Conservation (phyloP, 2,113 vertebrate genomes). For the Notothenia coriiceps region DNA sequence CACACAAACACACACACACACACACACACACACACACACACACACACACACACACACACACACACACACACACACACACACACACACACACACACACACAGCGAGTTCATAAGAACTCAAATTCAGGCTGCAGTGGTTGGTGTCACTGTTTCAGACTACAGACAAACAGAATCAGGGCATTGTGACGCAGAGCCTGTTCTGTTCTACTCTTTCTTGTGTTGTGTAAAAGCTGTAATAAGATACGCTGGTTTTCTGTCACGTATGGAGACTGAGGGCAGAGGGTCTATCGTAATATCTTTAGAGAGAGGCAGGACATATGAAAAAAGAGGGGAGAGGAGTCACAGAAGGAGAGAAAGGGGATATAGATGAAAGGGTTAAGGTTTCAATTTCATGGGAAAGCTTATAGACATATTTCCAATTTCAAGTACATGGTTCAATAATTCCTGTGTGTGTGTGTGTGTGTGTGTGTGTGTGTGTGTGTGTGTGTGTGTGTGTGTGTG, state of each 20-base stretch:
- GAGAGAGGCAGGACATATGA: slow-evolving; percentile 10
- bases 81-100: background rate
- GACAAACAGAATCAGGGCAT: slow-evolving; percentile 9
- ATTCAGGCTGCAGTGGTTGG: background rate
- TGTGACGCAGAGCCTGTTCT: background rate
- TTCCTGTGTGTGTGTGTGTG: background rate
- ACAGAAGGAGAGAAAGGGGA: slow-evolving; percentile 3
- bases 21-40: background rate
- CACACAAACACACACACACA: background rate
- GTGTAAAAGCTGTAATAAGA: slow-evolving; percentile 48
- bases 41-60: background rate
- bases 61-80: background rate
- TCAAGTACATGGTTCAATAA: slow-evolving; percentile 24
- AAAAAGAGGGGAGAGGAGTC: background rate
- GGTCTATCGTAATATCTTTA: slow-evolving; percentile 64
- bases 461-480: too few relatives aligned
- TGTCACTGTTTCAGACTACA: slow-evolving; percentile 3
- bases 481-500: too few relatives aligned
- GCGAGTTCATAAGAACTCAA: background rate
- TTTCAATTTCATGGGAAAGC: slow-evolving; percentile 26
- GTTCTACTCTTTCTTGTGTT: slow-evolving; percentile 7
- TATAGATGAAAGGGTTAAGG: slow-evolving; percentile 1
- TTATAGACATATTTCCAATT: slow-evolving; percentile 29
- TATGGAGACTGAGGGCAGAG: slow-evolving; percentile 25
- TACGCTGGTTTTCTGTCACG: slow-evolving; percentile 42